Conservation (phyloP, 2,113 vertebrate genomes). For the Hydrolagus affinis region DNA sequence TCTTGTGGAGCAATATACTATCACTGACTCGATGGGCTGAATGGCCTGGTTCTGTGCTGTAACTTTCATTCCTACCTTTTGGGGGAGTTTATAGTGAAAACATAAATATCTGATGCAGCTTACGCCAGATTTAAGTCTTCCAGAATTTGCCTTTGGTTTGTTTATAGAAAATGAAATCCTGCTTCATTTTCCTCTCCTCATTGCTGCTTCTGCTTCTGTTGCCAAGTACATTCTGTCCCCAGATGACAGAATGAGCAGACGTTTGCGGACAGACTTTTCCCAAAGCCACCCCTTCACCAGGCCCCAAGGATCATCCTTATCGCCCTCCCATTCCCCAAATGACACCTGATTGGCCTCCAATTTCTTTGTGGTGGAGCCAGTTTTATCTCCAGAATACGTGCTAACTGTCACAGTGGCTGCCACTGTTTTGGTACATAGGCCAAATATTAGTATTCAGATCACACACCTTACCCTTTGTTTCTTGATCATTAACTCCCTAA, state of each 20-base stretch:
- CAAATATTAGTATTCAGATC: neutral
- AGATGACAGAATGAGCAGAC: neutral
- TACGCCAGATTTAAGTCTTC: neutral
- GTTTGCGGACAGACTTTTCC: neutral
- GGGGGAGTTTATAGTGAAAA: too few species aligned
- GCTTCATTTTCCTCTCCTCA: neutral
- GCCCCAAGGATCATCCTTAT: neutral
- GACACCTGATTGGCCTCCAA: neutral
- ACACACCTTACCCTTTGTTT: neutral
- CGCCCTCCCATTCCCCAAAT: neutral
- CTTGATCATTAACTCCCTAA: neutral
- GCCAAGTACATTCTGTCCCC: neutral
- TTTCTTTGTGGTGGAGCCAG: neutral
- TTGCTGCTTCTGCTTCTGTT: neutral
- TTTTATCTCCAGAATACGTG: neutral
- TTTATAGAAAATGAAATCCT: neutral
- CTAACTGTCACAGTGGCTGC: neutral
- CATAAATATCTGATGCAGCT: too few species aligned
- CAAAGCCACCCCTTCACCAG: neutral
- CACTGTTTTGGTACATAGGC: neutral
- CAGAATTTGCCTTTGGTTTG: neutral
- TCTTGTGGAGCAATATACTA: too few species aligned
- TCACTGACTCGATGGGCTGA: too few species aligned
- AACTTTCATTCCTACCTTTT: too few species aligned
- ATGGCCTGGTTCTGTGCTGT: too few species aligned